Conservation (phyloP, 2,113 vertebrate species). For the Odobenus rosmarus region DNA sequence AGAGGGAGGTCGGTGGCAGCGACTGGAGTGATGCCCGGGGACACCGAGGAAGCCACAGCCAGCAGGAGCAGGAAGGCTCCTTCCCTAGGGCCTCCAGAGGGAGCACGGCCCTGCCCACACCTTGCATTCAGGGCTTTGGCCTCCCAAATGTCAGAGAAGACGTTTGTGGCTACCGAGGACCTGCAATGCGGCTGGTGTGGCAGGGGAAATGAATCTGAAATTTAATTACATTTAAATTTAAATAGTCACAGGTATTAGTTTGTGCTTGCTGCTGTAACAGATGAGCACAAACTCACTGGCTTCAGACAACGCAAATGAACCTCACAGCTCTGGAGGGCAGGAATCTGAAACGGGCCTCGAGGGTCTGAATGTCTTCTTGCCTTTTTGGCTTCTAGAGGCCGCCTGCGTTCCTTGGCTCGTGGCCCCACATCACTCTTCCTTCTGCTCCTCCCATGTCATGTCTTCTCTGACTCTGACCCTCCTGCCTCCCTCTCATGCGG, state of each 20-base stretch:
- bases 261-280: neutral
- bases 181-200: neutral
- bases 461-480: neutral
- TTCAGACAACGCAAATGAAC: neutral
- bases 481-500: neutral
- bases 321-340: neutral
- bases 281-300: neutral
- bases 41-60: accelerated
- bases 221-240: neutral
- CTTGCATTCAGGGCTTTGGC: neutral
- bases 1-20: neutral
- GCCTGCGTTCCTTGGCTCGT: neutral
- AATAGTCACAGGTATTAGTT: neutral
- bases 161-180: neutral
- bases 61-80: neutral
- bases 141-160: neutral
- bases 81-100: neutral
- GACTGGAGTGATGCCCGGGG: neutral
- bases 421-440: accelerated
- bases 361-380: neutral
- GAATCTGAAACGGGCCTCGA: neutral
- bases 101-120: neutral
- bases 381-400: neutral
- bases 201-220: neutral
- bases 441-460: neutral